These are phyloP conservation scores for Macropis europaea DNA, from an alignment of 2,888 invertebrate genomes.

Conservation along the genomic window DNA sequence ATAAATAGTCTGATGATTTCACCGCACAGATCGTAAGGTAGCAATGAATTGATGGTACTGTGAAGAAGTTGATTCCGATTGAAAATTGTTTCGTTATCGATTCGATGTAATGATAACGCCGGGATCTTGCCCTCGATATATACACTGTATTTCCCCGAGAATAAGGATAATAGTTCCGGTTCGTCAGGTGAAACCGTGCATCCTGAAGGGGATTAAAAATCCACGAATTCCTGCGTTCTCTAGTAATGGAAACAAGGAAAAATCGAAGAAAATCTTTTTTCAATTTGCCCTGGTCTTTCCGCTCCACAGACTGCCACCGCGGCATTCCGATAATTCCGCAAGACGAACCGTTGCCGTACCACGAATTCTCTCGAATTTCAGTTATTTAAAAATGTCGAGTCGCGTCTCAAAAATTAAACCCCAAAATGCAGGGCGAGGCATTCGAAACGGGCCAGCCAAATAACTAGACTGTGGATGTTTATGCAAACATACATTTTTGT, in stretches of 20 bases:
- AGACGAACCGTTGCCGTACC: conserved; percentile 25
- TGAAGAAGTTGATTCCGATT: not conserved
- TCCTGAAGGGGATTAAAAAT: conserved; percentile 40
- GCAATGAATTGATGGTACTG: too few species aligned
- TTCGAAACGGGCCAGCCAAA: too few species aligned
- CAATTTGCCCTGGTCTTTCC: conserved; percentile 31
- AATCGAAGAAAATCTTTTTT: conserved; percentile 34
- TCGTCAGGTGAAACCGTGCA: conserved; percentile 31
- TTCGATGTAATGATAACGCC: conserved; percentile 5
- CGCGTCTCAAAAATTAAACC: too few species aligned
- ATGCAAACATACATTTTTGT: too few species aligned
- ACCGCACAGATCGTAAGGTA: too few species aligned
- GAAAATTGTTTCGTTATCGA: conserved; percentile 22
- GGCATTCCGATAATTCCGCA: conserved; percentile 10
- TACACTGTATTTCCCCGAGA: conserved; percentile 3
- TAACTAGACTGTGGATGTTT: too few species aligned
- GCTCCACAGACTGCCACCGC: conserved; percentile 13
- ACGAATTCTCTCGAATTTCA: not conserved
- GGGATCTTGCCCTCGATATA: not conserved
- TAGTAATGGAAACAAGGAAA: conserved; percentile 2
- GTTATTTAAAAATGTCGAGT: not conserved
- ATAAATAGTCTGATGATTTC: too few species aligned
- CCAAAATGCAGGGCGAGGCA: too few species aligned
- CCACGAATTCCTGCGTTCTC: conserved; percentile 27
- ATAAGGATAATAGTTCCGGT: conserved; percentile 36